Evolutionary conservation across 2,888 invertebrate genomes (phyloP).

Genomic region (Agrypnus murinus): DNA sequence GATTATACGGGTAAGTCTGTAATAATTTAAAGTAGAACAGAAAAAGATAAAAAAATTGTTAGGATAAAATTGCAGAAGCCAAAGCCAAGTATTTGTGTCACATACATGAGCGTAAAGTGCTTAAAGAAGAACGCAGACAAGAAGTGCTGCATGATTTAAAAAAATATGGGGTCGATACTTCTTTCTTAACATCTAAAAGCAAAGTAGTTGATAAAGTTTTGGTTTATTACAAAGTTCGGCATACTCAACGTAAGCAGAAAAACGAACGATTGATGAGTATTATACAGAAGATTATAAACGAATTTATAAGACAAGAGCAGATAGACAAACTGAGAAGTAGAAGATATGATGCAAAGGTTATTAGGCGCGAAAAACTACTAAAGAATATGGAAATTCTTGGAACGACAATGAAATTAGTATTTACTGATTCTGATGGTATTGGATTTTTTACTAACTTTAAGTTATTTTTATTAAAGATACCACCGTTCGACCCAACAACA

Average conservation of each 20-base stretch:
- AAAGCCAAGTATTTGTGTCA: constrained; percentile 40
- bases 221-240: constrained; percentile 43
- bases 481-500: no score
- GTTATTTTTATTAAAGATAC: no score
- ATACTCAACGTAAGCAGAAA: constrained; percentile 25
- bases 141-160: constrained; percentile 34
- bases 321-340: constrained; percentile 45
- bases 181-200: constrained; percentile 6
- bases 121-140: constrained; percentile 35
- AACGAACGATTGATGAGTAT: constrained; percentile 43
- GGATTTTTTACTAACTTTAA: no score
- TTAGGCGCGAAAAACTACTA: constrained; percentile 36
- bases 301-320: constrained; percentile 44
- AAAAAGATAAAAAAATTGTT: not conserved
- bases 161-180: constrained; percentile 10
- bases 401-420: constrained; percentile 35
- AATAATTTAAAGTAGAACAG: no score
- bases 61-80: constrained; percentile 47
- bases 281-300: constrained; percentile 49
- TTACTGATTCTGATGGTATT: no score
- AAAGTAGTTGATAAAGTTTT: constrained; percentile 45
- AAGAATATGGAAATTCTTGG: constrained; percentile 39
- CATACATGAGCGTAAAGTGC: constrained; percentile 34
- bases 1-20: constrained; percentile 44
- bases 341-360: constrained; percentile 48